Evolutionary conservation across 2,113 vertebrate species (phyloP).

Genomic region (Aleadryas rufinucha): DNA sequence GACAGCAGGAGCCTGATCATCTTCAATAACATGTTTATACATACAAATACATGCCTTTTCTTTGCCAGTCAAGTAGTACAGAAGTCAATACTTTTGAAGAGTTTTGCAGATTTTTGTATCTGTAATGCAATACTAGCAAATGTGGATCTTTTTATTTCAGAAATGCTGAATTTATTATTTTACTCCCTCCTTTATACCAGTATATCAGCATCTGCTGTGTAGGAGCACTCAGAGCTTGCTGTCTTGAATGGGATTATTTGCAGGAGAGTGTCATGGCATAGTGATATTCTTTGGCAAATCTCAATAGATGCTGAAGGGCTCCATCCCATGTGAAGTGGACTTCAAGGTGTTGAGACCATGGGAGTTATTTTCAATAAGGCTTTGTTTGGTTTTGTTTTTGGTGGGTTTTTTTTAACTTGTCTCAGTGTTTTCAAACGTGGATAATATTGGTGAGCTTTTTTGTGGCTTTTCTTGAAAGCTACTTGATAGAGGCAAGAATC

Average conservation of each 20-base stretch:
- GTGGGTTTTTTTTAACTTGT: not conserved
- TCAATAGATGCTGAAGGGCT: not conserved
- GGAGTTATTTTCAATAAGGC: not conserved
- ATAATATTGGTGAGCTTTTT: not conserved
- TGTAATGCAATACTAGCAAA: not conserved
- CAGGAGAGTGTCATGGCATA: too few relatives aligned
- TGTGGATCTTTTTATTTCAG: not conserved
- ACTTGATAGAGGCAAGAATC: not conserved
- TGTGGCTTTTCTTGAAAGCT: not conserved
- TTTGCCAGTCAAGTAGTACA: not conserved
- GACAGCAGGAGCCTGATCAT: not conserved
- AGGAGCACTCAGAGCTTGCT: not conserved
- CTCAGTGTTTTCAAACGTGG: accelerated
- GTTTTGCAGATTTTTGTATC: not conserved
- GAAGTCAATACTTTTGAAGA: not conserved
- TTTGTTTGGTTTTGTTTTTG: not conserved
- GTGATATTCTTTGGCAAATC: not conserved
- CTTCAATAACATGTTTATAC: not conserved
- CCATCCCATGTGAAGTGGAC: not conserved
- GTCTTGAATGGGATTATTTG: not conserved
- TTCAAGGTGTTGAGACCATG: not conserved
- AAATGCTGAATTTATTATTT: not conserved
- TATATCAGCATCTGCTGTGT: accelerated
- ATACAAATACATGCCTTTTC: not conserved
- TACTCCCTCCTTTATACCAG: not conserved